phyloP scores from a whole-genome alignment of 2,888 invertebrate species.

The Apamea anceps region DNA sequence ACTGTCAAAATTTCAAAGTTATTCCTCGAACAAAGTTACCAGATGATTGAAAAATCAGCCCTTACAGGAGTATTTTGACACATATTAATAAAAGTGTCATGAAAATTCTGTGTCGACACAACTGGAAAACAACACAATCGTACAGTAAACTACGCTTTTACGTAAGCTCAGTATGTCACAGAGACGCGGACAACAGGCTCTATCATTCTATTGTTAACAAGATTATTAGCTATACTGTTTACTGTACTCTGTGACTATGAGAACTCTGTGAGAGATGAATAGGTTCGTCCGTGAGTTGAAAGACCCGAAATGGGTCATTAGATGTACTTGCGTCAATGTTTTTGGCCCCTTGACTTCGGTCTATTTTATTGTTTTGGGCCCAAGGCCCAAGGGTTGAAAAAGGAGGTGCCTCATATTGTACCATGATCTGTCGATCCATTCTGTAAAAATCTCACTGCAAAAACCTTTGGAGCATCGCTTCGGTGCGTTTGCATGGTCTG shows the following conservation, averaged over 20 bases:
- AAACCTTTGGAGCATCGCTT: too few relatives aligned
- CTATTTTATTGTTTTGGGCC: neutral
- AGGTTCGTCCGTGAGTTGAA: neutral
- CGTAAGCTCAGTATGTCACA: constrained; percentile 71
- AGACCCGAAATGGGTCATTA: constrained; percentile 7
- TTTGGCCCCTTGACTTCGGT: neutral
- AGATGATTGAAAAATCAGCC: too few relatives aligned
- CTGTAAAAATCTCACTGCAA: too few relatives aligned
- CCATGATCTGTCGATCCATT: too few relatives aligned
- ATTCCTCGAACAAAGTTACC: too few relatives aligned
- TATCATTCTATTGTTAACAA: constrained; percentile 67
- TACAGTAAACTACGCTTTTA: constrained; percentile 61
- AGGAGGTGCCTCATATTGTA: neutral
- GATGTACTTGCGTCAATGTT: neutral
- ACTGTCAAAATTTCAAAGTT: too few relatives aligned
- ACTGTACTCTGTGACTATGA: constrained; percentile 38
- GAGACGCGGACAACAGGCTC: constrained; percentile 54
- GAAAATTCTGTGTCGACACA: constrained; percentile 46
- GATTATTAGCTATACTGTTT: constrained; percentile 44
- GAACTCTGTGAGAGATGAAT: constrained; percentile 50
- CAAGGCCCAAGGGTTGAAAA: neutral
- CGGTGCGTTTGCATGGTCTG: too few relatives aligned
- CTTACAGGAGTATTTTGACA: neutral
- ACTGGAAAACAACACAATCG: constrained; percentile 49
- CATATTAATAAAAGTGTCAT: neutral